Conservation (phyloP, 2,113 vertebrate species). For the Laticauda colubrina region DNA sequence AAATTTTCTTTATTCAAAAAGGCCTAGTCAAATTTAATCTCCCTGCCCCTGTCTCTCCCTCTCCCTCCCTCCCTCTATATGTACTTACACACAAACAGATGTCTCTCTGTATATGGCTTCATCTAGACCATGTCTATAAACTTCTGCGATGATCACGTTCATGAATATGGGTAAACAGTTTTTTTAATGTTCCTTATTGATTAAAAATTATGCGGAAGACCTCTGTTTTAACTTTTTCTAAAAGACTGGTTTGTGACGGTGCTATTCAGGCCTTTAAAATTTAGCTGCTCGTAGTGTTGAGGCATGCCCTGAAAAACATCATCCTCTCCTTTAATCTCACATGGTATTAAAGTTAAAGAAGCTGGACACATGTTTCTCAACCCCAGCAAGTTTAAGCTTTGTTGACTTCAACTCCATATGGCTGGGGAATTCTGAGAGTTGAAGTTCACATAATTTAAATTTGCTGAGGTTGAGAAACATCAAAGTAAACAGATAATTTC, state of each 20-base stretch:
- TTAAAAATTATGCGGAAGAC: background rate
- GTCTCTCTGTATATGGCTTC: background rate
- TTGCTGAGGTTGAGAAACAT: background rate
- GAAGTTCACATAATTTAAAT: background rate
- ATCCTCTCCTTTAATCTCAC: background rate
- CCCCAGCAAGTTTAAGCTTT: background rate
- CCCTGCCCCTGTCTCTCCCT: too few relatives aligned
- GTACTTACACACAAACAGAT: background rate
- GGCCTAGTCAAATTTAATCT: background rate
- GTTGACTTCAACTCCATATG: background rate
- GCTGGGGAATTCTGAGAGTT: background rate
- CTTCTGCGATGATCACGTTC: background rate
- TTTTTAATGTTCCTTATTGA: background rate
- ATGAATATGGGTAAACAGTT: background rate
- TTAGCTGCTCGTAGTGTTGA: background rate
- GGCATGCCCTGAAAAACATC: background rate
- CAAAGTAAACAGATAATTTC: background rate
- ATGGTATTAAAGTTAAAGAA: background rate
- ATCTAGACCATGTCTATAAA: background rate
- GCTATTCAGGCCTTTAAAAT: background rate
- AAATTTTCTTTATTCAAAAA: background rate
- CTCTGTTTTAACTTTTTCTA: background rate
- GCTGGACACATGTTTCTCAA: background rate
- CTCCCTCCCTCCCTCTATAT: background rate
- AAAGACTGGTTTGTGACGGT: background rate